These are phyloP conservation scores for Anastrepha ludens DNA, from an alignment of 1,140 invertebrate genomes.

Conservation along the genomic window DNA sequence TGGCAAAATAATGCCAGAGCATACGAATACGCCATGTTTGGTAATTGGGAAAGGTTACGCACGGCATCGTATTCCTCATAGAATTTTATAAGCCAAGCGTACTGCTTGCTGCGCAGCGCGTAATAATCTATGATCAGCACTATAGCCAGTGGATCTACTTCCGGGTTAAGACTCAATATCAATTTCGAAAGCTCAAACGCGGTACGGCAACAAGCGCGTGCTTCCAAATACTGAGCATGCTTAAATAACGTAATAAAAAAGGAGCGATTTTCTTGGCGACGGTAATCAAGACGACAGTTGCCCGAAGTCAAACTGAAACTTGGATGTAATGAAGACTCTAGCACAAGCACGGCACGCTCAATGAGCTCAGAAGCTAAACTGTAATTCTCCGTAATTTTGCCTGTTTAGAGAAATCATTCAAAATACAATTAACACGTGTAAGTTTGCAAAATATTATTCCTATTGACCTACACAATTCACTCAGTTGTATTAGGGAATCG, in stretches of 20 bases:
- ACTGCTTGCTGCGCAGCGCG: slow-evolving; percentile 87
- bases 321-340: slow-evolving; percentile 88
- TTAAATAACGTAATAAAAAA: slow-evolving; percentile 91
- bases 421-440: neutral
- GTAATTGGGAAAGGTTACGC: slow-evolving; percentile 86
- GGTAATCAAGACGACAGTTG: slow-evolving; percentile 87
- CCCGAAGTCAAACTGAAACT: slow-evolving; percentile 86
- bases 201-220: slow-evolving; percentile 86
- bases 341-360: slow-evolving; percentile 84
- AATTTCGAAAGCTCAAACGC: slow-evolving; percentile 88
- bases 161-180: slow-evolving; percentile 86
- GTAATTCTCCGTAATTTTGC: slow-evolving; percentile 83
- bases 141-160: slow-evolving; percentile 88
- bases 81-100: slow-evolving; percentile 87
- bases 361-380: slow-evolving; percentile 87
- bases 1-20: slow-evolving; percentile 85
- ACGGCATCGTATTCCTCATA: slow-evolving; percentile 80
- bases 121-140: slow-evolving; percentile 91
- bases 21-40: slow-evolving; percentile 91
- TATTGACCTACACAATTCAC: slow-evolving; percentile 82
- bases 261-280: slow-evolving; percentile 88
- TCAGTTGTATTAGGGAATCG: slow-evolving; percentile 89
- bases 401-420: slow-evolving; percentile 46
- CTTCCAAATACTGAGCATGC: slow-evolving; percentile 87
- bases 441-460: neutral